Evolutionary conservation across 2,888 invertebrate species (phyloP).

Genomic region (Xestia sexstrigata): DNA sequence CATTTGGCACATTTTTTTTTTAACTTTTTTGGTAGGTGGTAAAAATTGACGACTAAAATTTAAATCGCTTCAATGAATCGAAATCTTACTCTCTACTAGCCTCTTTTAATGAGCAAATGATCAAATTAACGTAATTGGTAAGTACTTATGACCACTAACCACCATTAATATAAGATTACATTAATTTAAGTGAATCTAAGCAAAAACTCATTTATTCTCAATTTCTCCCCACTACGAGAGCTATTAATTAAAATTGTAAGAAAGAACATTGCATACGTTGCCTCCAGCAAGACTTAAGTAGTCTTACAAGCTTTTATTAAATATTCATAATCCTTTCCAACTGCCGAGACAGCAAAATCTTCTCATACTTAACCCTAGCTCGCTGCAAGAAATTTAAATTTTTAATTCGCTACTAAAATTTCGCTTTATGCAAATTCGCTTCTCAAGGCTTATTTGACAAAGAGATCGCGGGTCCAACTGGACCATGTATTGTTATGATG

Average conservation of each 20-base stretch:
- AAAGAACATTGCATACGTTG: neutral
- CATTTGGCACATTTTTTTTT: no score
- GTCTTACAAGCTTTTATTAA: constrained; percentile 50
- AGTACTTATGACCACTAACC: neutral
- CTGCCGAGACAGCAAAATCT: constrained; percentile 59
- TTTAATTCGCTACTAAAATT: constrained; percentile 73
- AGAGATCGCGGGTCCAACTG: constrained; percentile 53
- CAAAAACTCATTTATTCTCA: neutral
- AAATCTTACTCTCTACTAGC: neutral
- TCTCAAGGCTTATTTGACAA: constrained; percentile 66
- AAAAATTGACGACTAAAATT: neutral
- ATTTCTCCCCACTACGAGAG: neutral
- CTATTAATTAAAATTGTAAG: neutral
- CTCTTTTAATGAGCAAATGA: no score
- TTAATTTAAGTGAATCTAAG: neutral
- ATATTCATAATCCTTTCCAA: constrained; percentile 65
- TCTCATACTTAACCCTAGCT: constrained; percentile 67
- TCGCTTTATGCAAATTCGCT: constrained; percentile 82
- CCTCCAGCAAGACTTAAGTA: constrained; percentile 18
- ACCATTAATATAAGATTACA: neutral
- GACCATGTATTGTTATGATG: constrained; percentile 59
- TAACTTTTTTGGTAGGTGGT: no score
- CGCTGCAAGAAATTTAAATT: constrained; percentile 66
- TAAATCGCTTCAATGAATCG: neutral
- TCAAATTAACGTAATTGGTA: neutral